Evolutionary conservation across 2,113 vertebrate species (phyloP).

Genomic region (Lanius ludovicianus): DNA sequence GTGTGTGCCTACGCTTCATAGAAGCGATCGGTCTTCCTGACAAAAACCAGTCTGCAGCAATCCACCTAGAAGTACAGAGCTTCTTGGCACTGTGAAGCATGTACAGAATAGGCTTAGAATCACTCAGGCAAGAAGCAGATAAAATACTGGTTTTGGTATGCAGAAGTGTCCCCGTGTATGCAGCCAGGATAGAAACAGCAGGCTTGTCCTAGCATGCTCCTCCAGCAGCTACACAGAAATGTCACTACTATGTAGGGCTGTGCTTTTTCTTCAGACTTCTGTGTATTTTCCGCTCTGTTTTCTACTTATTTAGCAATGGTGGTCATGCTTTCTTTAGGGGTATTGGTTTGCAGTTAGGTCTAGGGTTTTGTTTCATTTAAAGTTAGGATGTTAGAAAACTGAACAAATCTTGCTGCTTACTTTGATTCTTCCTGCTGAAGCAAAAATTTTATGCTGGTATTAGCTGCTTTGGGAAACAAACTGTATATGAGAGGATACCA

Average conservation of each 20-base stretch:
- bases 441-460: neutral
- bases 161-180: neutral
- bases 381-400: neutral
- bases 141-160: neutral
- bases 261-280: neutral
- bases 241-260: neutral
- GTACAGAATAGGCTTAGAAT: neutral
- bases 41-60: neutral
- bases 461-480: neutral
- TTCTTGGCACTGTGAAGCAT: neutral
- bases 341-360: neutral
- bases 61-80: neutral
- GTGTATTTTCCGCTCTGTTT: neutral
- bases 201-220: conserved; percentile 2
- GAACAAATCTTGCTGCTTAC: neutral
- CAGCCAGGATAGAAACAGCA: neutral
- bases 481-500: neutral
- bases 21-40: neutral
- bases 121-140: neutral
- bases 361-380: neutral
- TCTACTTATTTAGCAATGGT: neutral
- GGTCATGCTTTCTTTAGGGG: neutral
- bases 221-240: neutral
- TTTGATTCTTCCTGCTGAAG: neutral
- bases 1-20: fast-evolving